Evolutionary conservation across 1,140 invertebrate genomes (phyloP).

Genomic region (Drosophila tani): DNA sequence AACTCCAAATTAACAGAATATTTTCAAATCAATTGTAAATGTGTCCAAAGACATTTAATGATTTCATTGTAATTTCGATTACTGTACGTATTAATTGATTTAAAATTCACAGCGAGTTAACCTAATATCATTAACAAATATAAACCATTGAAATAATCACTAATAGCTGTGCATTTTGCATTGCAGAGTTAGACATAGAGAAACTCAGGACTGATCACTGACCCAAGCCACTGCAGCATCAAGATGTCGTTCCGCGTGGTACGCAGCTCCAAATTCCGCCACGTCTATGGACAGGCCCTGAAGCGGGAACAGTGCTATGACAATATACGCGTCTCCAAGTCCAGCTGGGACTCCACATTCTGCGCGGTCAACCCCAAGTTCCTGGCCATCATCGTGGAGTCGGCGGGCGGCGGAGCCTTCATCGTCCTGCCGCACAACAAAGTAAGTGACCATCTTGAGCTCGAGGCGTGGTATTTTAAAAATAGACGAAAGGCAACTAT

Average conservation of each 20-base stretch:
- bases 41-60: background rate
- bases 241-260: conserved; percentile 98
- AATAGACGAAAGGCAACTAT: conserved; percentile 60
- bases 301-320: conserved; percentile 99
- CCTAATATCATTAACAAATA: background rate
- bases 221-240: conserved; percentile 30
- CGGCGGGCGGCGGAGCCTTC: conserved; percentile 99
- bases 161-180: background rate
- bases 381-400: conserved; percentile 99
- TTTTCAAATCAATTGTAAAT: background rate
- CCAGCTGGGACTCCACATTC: conserved; percentile 99
- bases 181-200: conserved; percentile 34
- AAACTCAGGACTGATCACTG: conserved; percentile 41
- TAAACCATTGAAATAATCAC: background rate
- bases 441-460: conserved; percentile 87
- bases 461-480: conserved; percentile 41
- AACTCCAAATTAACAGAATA: background rate
- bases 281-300: conserved; percentile 98
- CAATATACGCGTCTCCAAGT: conserved; percentile 99
- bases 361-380: conserved; percentile 99
- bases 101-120: background rate
- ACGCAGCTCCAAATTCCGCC: conserved; percentile 98
- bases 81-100: background rate
- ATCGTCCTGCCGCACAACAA: conserved; percentile 98
- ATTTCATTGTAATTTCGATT: background rate